Evolutionary conservation across 2,797 vertebrate species (phyloP).

Genomic region (Poecilia gillii): DNA sequence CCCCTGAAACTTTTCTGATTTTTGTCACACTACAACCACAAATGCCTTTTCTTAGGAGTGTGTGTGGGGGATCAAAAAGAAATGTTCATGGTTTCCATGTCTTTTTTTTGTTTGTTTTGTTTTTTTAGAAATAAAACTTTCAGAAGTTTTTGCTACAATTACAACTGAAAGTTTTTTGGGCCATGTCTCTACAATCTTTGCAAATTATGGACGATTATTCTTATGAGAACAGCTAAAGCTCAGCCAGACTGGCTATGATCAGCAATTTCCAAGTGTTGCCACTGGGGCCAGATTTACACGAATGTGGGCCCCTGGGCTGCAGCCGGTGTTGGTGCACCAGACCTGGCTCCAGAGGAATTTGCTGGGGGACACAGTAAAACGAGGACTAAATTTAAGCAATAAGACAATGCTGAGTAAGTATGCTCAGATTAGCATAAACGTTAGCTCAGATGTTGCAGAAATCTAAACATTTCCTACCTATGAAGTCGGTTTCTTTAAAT

Average conservation of each 20-base stretch:
- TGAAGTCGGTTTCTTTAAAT: too few species aligned
- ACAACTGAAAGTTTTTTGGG: not conserved
- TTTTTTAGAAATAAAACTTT: not conserved
- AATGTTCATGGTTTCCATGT: not conserved
- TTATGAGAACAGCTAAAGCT: not conserved
- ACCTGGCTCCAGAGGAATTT: too few species aligned
- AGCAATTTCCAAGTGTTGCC: not conserved
- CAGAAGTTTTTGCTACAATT: not conserved
- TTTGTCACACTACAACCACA: not conserved
- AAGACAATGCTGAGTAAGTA: too few species aligned
- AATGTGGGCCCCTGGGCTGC: not conserved
- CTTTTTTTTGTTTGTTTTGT: not conserved
- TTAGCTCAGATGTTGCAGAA: too few species aligned
- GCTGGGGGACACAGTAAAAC: too few species aligned
- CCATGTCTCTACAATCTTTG: not conserved
- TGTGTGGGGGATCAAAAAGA: not conserved
- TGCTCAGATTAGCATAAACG: too few species aligned
- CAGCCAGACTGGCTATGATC: not conserved
- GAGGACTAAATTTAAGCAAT: too few species aligned
- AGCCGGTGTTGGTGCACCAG: too few species aligned
- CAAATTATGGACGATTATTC: not conserved
- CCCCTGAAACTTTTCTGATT: not conserved
- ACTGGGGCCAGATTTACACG: not conserved
- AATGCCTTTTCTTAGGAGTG: not conserved
- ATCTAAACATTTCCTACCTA: too few species aligned